These are phyloP conservation scores for Brachyistius frenatus DNA, from an alignment of 2,113 vertebrate genomes.

Conservation along the genomic window DNA sequence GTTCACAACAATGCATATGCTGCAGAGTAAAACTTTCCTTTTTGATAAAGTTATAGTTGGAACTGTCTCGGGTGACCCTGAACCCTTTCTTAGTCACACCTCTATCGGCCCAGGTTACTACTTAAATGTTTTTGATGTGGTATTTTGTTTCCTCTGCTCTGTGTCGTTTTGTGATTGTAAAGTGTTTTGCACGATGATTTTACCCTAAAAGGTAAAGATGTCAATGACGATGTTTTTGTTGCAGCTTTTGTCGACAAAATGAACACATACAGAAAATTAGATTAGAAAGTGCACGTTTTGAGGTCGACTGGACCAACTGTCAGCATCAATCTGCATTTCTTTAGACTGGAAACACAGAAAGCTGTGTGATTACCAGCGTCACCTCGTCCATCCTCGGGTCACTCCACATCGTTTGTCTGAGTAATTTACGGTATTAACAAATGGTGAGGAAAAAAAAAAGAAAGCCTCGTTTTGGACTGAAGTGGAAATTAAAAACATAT, in stretches of 20 bases:
- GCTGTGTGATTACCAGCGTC: constrained; percentile 33
- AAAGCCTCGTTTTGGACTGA: constrained; percentile 37
- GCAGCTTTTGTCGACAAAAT: not conserved
- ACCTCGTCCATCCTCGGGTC: constrained; percentile 41
- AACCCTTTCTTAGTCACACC: too few species aligned
- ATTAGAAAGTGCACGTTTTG: not conserved
- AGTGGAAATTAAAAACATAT: constrained; percentile 45
- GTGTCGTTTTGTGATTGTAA: too few species aligned
- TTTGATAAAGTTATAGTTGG: too few species aligned
- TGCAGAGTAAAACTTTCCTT: too few species aligned
- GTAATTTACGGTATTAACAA: constrained; percentile 26
- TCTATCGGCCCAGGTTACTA: too few species aligned
- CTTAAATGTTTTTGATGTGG: too few species aligned
- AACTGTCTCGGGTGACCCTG: too few species aligned
- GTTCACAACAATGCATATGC: too few species aligned
- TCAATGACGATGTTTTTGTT: not conserved
- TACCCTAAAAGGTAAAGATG: too few species aligned
- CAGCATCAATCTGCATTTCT: constrained; percentile 10
- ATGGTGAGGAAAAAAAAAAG: not conserved
- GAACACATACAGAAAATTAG: not conserved
- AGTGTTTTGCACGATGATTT: too few species aligned
- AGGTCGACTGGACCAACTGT: not conserved
- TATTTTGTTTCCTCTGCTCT: too few species aligned
- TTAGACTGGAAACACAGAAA: constrained; percentile 6
- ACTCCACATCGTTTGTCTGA: constrained; percentile 10